A percentile compares a stretch with the other conserved stretches of the same genome.
phyloP scores from a whole-genome alignment of 2,797 vertebrate species.

The Falco concolor region DNA sequence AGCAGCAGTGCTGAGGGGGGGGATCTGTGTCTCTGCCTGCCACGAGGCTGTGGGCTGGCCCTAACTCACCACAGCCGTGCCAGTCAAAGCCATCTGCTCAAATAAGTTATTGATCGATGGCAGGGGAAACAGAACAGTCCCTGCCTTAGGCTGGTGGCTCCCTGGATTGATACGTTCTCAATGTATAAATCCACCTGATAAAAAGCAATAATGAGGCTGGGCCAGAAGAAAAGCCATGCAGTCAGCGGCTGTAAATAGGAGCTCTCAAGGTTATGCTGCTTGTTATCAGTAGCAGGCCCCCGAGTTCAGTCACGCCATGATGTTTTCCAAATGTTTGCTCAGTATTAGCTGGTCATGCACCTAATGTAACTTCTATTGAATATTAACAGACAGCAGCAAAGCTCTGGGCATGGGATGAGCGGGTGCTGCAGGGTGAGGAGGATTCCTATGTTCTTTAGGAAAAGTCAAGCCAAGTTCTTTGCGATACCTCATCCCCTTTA shows the following conservation, averaged over 20 bases:
- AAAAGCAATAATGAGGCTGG: conserved; percentile 62
- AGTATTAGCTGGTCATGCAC: conserved; percentile 92
- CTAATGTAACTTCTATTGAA: conserved; percentile 87
- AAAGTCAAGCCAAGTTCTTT: not conserved
- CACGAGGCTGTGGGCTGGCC: not conserved
- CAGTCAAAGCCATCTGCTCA: conserved; percentile 18
- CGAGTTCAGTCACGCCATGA: conserved; percentile 86
- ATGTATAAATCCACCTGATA: conserved; percentile 66
- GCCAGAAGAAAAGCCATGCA: conserved; percentile 70
- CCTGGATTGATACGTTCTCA: conserved; percentile 47
- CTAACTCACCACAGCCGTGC: not conserved
- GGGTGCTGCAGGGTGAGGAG: not conserved
- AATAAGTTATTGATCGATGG: conserved; percentile 19
- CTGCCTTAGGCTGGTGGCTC: conserved; percentile 36
- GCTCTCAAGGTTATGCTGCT: conserved; percentile 81
- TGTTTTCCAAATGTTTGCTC: conserved; percentile 95
- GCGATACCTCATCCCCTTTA: not conserved
- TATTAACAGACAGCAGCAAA: conserved; percentile 88
- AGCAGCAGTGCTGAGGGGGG: not conserved
- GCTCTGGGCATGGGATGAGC: conserved; percentile 75
- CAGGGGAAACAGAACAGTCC: not conserved
- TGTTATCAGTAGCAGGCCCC: conserved; percentile 81
- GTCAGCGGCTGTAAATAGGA: conserved; percentile 76
- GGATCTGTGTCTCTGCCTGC: not conserved
- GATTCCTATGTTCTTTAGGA: conserved; percentile 49